phyloP scores from a whole-genome alignment of 2,888 invertebrate species.

The Hydroisotoma schaefferi region DNA sequence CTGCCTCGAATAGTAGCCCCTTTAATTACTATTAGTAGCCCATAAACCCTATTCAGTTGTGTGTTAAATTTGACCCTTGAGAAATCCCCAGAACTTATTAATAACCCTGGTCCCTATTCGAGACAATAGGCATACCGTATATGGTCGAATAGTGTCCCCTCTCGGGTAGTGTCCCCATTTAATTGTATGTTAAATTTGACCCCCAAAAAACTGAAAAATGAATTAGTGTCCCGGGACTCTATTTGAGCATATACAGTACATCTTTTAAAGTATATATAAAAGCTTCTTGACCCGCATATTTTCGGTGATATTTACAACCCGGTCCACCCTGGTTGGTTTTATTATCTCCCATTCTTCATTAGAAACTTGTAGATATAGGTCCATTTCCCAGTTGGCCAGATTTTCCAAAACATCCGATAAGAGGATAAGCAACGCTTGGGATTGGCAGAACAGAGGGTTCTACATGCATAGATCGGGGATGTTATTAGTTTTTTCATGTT shows the following conservation, averaged over 20 bases:
- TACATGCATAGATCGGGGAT: background rate
- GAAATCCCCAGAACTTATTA: no score
- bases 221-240: no score
- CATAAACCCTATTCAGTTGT: no score
- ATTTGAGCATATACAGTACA: no score
- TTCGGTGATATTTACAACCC: slow-evolving; percentile 62
- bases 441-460: slow-evolving; percentile 64
- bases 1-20: background rate
- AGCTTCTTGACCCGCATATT: slow-evolving; percentile 61
- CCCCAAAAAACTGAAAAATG: background rate
- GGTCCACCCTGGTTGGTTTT: slow-evolving; percentile 65
- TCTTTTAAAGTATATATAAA: no score
- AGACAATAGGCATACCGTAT: no score
- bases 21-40: background rate
- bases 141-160: no score
- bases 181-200: no score
- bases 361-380: slow-evolving; percentile 69
- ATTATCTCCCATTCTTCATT: slow-evolving; percentile 83
- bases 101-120: no score
- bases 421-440: slow-evolving; percentile 64
- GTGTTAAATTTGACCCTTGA: no score
- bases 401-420: slow-evolving; percentile 67
- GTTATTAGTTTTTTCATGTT: slow-evolving; percentile 1
- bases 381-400: slow-evolving; percentile 66
- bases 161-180: no score